A percentile compares a stretch with the other conserved stretches of the same genome.
Evolutionary conservation across 2,888 invertebrate species (phyloP).

Genomic region (Linhomoeus sp.): DNA sequence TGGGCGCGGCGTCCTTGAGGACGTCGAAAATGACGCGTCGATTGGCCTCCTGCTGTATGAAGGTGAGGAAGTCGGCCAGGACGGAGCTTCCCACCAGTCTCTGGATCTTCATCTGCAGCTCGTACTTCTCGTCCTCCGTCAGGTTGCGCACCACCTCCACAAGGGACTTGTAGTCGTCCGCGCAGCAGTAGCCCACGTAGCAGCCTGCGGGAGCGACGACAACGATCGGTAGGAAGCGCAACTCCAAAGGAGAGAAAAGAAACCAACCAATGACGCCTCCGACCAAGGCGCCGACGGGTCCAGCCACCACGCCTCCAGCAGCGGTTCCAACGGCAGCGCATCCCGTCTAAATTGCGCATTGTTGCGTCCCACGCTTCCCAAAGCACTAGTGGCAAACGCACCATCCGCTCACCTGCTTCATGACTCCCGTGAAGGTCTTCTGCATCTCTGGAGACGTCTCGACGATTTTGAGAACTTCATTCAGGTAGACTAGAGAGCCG

Average conservation of each 20-base stretch:
- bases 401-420: not conserved
- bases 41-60: slow-evolving; percentile 22
- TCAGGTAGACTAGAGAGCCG: slow-evolving; percentile 3
- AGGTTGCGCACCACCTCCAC: slow-evolving; percentile 18
- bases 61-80: slow-evolving; percentile 21
- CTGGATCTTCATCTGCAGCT: slow-evolving; percentile 20
- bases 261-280: slow-evolving; percentile 2
- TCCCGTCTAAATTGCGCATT: not conserved
- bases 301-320: slow-evolving; percentile 3
- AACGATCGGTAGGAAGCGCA: not conserved
- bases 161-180: slow-evolving; percentile 23
- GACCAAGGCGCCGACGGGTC: slow-evolving; percentile 5
- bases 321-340: slow-evolving; percentile 4
- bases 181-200: slow-evolving; percentile 15
- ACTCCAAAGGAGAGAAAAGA: not conserved
- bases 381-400: no score
- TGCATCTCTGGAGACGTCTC: slow-evolving; percentile 4
- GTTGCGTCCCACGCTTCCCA: no score
- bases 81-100: slow-evolving; percentile 21
- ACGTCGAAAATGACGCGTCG: slow-evolving; percentile 19
- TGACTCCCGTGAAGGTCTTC: slow-evolving; percentile 4
- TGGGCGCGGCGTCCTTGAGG: slow-evolving; percentile 8
- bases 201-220: slow-evolving; percentile 1
- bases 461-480: slow-evolving; percentile 5
- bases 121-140: slow-evolving; percentile 18